phyloP scores from a whole-genome alignment of 2,113 vertebrate genomes.

The Myotis brandtii region DNA sequence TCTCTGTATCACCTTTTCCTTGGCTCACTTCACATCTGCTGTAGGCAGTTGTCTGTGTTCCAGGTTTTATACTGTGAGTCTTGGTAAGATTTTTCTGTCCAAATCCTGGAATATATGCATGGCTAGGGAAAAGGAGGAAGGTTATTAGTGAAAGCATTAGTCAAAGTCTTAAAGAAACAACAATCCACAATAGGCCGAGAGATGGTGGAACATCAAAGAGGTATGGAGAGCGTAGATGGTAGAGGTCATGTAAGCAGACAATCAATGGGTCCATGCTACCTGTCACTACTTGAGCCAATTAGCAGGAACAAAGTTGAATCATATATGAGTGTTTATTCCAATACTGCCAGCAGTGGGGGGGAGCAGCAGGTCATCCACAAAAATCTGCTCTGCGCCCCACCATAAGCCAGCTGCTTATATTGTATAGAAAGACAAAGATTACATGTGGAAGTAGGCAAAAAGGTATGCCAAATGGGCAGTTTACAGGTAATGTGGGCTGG shows the following conservation, averaged over 20 bases:
- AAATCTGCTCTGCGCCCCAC: too few relatives aligned
- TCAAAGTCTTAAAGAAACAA: neutral
- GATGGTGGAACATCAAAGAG: neutral
- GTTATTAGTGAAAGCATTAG: neutral
- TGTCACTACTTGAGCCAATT: too few relatives aligned
- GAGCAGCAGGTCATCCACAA: too few relatives aligned
- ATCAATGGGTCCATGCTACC: too few relatives aligned
- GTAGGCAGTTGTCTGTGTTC: neutral
- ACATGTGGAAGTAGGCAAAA: too few relatives aligned
- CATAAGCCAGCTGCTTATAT: too few relatives aligned
- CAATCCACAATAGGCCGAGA: neutral
- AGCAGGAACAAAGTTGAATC: too few relatives aligned
- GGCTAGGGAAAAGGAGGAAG: neutral
- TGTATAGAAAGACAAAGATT: too few relatives aligned
- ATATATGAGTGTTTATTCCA: too few relatives aligned
- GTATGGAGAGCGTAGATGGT: rapidly evolving
- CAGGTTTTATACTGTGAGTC: neutral
- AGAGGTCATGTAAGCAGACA: neutral
- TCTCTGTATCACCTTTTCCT: neutral
- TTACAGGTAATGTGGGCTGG: too few relatives aligned
- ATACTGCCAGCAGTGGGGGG: too few relatives aligned
- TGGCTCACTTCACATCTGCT: neutral
- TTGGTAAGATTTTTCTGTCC: neutral
- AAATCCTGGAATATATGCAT: neutral
- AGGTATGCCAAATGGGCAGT: too few relatives aligned